Evolutionary conservation across 2,797 vertebrate species (phyloP), one percentile per base, ranked within the genome.

Genomic region (Botia kubotai): DNA sequence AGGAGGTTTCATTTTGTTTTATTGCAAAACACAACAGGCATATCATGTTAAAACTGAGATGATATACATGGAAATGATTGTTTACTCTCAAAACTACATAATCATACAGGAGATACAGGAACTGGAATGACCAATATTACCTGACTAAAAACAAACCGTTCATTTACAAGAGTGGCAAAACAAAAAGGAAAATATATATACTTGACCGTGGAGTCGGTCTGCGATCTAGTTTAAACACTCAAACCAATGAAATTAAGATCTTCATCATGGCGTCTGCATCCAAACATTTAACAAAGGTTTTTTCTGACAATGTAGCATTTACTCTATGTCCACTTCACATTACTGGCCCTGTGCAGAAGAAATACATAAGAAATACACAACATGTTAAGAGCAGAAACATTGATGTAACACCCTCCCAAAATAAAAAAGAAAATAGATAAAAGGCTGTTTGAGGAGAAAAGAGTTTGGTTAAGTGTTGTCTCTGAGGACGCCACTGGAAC

Each of bases 271-370:
- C 97, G 97, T 97, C 98, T 97, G 97, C 97, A 99, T 99, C 98
- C 98, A 98, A 97, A 99, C 96, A 99, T 98, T 97, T 97, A 98
- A 99, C 97, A 99, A 98, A 98, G 96, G 97, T 92, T 96, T 97
- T 96, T 97, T 98, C 97, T 67, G 96, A 99, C 97, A 99, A 98
- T 97, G 98, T 96, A 97, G 98, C 96, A 99, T 98, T 97, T 98
- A 99, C 96, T 97, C 96, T 99, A 97, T 98, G 97, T 99, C 98
- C 98, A 96, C 97, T 98, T 99, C 98, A 97, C 97, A 99, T 99
- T 99, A 99, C 98, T 99, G 98, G 97, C 96, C 98, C 98, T 99
- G 98, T 97, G 96, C 97, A 99, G 96, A 97, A 95, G 97, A 99
- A 96, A 99, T 99, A 99, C 97, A 99, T 99, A 99, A 97, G 96